Evolutionary conservation across 1,140 invertebrate species (phyloP), one percentile per base, ranked within the genome.

Genomic region (Cyclina sinensis): DNA sequence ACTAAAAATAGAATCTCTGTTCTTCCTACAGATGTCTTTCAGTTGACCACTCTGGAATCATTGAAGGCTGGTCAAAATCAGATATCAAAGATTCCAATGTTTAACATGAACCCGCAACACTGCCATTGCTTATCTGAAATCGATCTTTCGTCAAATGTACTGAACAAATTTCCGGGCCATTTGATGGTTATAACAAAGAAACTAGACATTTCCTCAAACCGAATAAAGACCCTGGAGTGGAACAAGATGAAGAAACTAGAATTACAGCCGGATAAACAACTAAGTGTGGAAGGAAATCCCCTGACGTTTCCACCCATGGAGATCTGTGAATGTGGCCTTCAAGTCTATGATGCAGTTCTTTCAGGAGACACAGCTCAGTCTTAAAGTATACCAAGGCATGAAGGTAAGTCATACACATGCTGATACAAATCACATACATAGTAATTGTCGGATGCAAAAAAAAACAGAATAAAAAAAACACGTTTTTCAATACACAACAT

Each of bases 51-150:
- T 35, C 88, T 95, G 21, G 94, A 94, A 46, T 87, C 90, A 5
- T 78, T 95, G 21, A 93, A 94, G 84, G 92, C 91, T 68, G 94
- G 94, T 92, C 89, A 93, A 27, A 95, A 95, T 86, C 91, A 93
- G 89, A 92, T 95, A 18, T 89, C 90, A 11, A 93, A 93, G 85
- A 88, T 95, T 16, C 94, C 94, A 21, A 89, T 92, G 18, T 93
- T 95, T 76, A 94, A 91, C 74, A 88, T 94, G n/a, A 92, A 92
- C 54, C 89, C 90, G 0, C 92, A 93, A 54, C 91, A 92, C 86
- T 91, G 90, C 78, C 92, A 92, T 43, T 89, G 89, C 79, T 86
- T 94, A 32, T 73, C 90, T 11, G 87, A 90, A 32, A 89, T 95
- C 16, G 94, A 95, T 86, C 91, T 95, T 11, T 94, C 94, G 0